phyloP scores from a whole-genome alignment of 1,140 invertebrate species.

The Lasioglossum baleicum region DNA sequence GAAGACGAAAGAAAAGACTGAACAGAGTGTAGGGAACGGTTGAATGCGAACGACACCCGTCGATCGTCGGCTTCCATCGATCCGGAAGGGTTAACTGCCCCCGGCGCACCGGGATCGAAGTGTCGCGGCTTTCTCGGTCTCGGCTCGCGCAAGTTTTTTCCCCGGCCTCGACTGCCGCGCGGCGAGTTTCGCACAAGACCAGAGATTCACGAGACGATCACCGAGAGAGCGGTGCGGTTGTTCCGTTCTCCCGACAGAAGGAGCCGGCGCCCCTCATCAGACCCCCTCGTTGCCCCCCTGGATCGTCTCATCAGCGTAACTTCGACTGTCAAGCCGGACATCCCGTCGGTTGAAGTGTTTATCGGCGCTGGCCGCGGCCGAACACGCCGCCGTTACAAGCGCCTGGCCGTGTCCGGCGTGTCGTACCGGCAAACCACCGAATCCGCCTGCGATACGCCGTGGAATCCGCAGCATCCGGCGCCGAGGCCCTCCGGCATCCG shows the following conservation, averaged over 20 bases:
- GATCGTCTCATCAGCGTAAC: conserved; percentile 62
- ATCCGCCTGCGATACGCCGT: conserved; percentile 49
- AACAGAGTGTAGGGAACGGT: no score
- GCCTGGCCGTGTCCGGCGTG: conserved; percentile 57
- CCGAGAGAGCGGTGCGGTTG: background rate
- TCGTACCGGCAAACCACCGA: conserved; percentile 64
- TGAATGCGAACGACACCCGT: no score
- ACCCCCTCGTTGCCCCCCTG: background rate
- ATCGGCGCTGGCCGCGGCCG: conserved; percentile 44
- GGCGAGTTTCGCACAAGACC: background rate
- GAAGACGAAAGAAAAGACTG: no score
- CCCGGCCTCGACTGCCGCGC: background rate
- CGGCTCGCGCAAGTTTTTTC: background rate
- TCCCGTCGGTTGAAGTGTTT: conserved; percentile 59
- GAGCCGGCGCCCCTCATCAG: conserved; percentile 21
- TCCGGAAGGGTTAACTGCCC: no score
- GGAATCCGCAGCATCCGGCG: conserved; percentile 59
- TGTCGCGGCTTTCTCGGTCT: background rate
- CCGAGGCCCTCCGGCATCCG: conserved; percentile 42
- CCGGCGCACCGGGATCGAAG: background rate
- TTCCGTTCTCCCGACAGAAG: conserved; percentile 10
- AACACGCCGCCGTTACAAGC: conserved; percentile 60
- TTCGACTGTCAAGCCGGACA: conserved; percentile 57
- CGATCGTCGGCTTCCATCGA: no score
- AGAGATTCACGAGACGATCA: conserved; percentile 5